A percentile compares a stretch with the other conserved stretches of the same genome.
Evolutionary conservation across 2,113 vertebrate genomes (phyloP).

Genomic region (Microtus montanus): DNA sequence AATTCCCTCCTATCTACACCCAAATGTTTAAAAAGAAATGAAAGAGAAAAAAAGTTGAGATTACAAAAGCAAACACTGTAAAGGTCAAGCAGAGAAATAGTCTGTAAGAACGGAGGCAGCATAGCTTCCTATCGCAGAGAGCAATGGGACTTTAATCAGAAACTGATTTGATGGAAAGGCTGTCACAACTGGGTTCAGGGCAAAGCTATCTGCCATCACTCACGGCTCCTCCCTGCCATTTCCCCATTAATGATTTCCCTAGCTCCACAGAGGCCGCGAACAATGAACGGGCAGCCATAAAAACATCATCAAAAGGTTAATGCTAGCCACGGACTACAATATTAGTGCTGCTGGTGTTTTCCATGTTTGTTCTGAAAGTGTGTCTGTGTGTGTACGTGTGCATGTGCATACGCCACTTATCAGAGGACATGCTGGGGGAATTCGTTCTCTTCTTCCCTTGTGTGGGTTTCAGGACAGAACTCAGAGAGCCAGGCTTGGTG

Average conservation of each 20-base stretch:
- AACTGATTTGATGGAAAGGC: not conserved
- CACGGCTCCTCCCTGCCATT: not conserved
- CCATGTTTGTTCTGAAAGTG: not conserved
- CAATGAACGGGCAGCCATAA: constrained; percentile 46
- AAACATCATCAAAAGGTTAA: not conserved
- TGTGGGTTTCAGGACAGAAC: too few species aligned
- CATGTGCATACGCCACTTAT: not conserved
- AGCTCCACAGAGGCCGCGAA: not conserved
- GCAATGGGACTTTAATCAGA: constrained; percentile 50
- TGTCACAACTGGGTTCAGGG: not conserved
- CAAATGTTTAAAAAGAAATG: constrained; percentile 37
- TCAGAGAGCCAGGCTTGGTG: too few species aligned
- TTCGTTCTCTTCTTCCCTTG: not conserved
- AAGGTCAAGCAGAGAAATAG: constrained; percentile 64
- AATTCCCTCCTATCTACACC: constrained; percentile 58
- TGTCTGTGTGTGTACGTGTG: not conserved
- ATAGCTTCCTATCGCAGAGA: constrained; percentile 36
- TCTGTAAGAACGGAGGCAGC: not conserved
- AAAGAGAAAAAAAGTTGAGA: not conserved
- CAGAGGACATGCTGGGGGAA: not conserved
- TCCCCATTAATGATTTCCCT: constrained; percentile 36
- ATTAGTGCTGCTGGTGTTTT: not conserved
- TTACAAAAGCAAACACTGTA: constrained; percentile 73
- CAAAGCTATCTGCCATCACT: not conserved
- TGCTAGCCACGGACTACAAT: not conserved